Percentiles rank a stretch among this genome's conserved stretches.
Evolutionary conservation across 2,113 vertebrate species (phyloP).

Genomic region (Chloropsis hardwickii): DNA sequence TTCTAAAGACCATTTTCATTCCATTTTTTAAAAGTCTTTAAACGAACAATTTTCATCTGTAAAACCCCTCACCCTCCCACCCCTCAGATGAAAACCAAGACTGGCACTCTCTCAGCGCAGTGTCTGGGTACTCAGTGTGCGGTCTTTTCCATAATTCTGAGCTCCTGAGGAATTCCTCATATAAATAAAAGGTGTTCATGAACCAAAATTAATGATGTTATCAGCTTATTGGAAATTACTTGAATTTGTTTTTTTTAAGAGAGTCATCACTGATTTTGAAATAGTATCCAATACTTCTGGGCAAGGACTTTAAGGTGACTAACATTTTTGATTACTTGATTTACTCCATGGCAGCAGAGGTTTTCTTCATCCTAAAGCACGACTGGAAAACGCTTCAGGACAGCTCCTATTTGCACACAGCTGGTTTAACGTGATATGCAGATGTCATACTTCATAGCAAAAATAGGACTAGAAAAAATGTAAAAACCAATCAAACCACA

Average conservation of each 20-base stretch:
- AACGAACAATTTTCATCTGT: neutral
- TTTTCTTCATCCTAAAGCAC: slow-evolving; percentile 51
- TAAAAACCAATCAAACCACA: slow-evolving; percentile 66
- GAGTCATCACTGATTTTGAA: slow-evolving; percentile 18
- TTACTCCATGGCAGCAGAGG: neutral
- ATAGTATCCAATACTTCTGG: slow-evolving; percentile 43
- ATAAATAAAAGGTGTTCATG: neutral
- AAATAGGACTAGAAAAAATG: slow-evolving; percentile 68
- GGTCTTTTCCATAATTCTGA: neutral
- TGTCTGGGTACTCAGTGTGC: neutral
- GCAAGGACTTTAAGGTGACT: slow-evolving; percentile 37
- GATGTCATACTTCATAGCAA: slow-evolving; percentile 68
- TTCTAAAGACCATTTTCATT: neutral
- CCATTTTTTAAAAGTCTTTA: neutral
- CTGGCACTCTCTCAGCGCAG: neutral
- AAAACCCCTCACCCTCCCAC: neutral
- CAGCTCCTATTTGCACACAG: slow-evolving; percentile 52
- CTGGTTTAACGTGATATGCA: slow-evolving; percentile 26
- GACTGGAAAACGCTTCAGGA: slow-evolving; percentile 6
- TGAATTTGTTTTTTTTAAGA: neutral
- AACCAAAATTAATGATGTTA: neutral
- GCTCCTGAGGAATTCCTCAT: neutral
- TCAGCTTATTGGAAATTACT: neutral
- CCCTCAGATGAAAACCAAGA: neutral
- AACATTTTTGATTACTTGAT: slow-evolving; percentile 4